Percentiles rank a stretch among this genome's conserved stretches.
Evolutionary conservation across 1,140 invertebrate genomes (phyloP).

Genomic region (Planococcus citri): DNA sequence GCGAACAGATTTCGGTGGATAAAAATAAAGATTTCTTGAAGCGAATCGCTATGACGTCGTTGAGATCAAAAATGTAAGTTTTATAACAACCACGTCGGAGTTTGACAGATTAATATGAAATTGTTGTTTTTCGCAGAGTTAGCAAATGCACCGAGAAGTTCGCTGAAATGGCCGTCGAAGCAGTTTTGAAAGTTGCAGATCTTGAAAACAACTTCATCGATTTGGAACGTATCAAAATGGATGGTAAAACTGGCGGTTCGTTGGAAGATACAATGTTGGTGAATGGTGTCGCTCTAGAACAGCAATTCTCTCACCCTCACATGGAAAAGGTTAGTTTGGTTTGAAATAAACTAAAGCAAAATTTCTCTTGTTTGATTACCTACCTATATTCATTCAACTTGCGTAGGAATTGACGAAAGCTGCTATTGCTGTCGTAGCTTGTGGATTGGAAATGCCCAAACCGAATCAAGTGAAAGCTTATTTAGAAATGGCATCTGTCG

Average conservation of each 20-base stretch:
- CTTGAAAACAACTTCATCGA: constrained; percentile 90
- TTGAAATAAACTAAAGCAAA: neutral
- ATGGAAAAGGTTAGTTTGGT: constrained; percentile 76
- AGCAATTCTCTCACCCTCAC: constrained; percentile 98
- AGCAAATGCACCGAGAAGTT: constrained; percentile 88
- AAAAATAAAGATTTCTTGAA: constrained; percentile 79
- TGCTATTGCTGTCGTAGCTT: constrained; percentile 3
- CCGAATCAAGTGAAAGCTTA: constrained; percentile 2
- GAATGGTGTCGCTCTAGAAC: constrained; percentile 94
- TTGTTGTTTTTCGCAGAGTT: constrained; percentile 37
- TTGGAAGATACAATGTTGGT: constrained; percentile 96
- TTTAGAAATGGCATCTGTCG: constrained; percentile 79
- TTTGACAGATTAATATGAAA: constrained; percentile 17
- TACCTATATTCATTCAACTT: neutral
- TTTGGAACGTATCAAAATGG: constrained; percentile 98
- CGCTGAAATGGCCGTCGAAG: constrained; percentile 97
- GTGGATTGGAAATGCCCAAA: constrained; percentile 10
- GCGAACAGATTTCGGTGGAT: constrained; percentile 77
- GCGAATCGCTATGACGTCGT: constrained; percentile 92
- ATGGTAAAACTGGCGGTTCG: constrained; percentile 93
- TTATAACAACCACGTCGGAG: neutral
- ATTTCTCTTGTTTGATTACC: neutral
- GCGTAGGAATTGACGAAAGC: neutral
- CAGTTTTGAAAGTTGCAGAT: constrained; percentile 87
- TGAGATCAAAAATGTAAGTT: constrained; percentile 90